Base-by-base conservation (phyloP, 2,113 vertebrate species). In the Ardeotis arabs region DNA sequence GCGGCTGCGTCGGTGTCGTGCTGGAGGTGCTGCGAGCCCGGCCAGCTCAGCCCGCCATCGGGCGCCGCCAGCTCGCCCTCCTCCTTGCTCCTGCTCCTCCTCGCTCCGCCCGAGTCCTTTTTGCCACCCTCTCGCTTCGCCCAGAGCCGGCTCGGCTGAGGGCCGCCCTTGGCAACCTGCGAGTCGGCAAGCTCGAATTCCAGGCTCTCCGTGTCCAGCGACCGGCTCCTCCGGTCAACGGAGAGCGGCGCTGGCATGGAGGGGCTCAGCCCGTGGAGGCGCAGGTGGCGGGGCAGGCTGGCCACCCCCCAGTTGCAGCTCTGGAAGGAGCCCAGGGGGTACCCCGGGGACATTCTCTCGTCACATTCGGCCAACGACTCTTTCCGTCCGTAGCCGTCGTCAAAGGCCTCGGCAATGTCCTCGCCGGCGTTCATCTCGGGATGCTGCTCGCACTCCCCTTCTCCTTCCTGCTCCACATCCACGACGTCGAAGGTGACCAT, bases 401-500 rank as follows among this genome's bases (percentile, higher is more conserved):
- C 99, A 47, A 99, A 99, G 50, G 98, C 98, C 98, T 99, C 99
- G 1, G 98, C 97, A 4, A 99, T 97, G 80, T 98, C 99, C 95
- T 99, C 99, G 7, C 98, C 99, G 3, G 98, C 98, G 1, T 97
- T 99, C 97, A 99, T 98, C 82, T 99, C 99, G 4, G 98, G 98
- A 47, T 98, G 99, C 89, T 99, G 98, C 73, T 99, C 99, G 6
- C 99, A 99, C 88, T 99, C 99, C 2, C 99, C 99, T 95, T 99
- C 99, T 1, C 99, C 99, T 70, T 99, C 99, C 59, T 98, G 98
- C 91, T 99, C 99, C 97, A 99, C 99, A 8, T 99, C 99, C 6
- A 99, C 99, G 0, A 99, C 98, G 27, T 99, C 99, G 28, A 99
- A 99, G 3, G 99, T 99, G 82, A 99, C 99, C 96, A 99, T 99